A percentile compares a stretch with the other conserved stretches of the same genome.
Conservation (phyloP, 2,113 vertebrate genomes). For the Pogonocichla stellata region DNA sequence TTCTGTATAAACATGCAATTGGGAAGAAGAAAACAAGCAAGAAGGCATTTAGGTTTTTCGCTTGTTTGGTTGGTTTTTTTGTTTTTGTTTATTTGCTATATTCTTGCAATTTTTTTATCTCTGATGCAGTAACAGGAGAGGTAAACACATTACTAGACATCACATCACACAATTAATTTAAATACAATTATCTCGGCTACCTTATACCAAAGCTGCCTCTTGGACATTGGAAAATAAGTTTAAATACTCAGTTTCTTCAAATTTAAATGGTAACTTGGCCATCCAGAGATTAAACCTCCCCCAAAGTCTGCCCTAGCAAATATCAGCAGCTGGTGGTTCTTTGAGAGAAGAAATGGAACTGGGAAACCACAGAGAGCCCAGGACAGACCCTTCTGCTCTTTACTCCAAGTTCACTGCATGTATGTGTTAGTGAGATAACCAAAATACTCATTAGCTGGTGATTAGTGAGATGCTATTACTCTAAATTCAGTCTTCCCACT, state of each 20-base stretch:
- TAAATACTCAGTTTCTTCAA: background rate
- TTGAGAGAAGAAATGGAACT: background rate
- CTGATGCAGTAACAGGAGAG: background rate
- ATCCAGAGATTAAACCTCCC: background rate
- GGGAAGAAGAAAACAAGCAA: background rate
- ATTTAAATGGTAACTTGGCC: background rate
- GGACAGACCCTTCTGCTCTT: background rate
- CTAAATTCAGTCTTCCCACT: background rate
- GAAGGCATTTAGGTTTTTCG: background rate
- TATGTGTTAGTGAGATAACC: background rate
- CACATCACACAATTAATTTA: background rate
- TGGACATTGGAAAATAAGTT: background rate
- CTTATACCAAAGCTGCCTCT: background rate
- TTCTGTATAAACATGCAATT: rapidly evolving
- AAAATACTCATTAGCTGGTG: background rate
- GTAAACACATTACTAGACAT: background rate
- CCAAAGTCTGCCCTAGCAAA: background rate
- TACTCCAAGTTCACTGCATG: background rate
- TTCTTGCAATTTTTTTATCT: background rate
- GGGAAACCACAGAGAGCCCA: background rate
- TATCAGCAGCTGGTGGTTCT: background rate
- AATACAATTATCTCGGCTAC: background rate
- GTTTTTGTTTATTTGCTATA: too few relatives aligned
- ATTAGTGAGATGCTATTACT: background rate
- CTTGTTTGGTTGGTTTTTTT: too few relatives aligned